Evolutionary conservation across 2,113 vertebrate species (phyloP), one percentile per base, ranked within the genome.

Genomic region (Helogale parvula): DNA sequence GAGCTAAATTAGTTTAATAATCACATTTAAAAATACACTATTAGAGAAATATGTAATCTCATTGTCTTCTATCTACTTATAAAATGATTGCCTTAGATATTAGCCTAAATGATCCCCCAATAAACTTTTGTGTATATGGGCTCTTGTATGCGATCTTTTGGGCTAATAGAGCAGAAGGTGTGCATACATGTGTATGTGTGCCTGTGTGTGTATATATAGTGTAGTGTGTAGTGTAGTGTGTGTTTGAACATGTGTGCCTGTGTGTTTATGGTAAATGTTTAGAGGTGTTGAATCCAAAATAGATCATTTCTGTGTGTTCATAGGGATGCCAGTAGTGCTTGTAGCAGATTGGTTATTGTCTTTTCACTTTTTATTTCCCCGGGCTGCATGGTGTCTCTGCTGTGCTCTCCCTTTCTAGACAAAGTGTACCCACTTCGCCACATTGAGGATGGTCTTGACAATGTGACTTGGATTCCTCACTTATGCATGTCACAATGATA

Each of bases 1-100:
- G 50, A 91, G 19, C 31, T 60, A 52, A 63, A 21, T 91, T 79
- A 54, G 85, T 69, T 54, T 79, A 52, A 45, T 85, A 85, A 69
- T 85, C 38, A 66, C 71, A 83, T 60, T 79, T 95, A 77, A 84
- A 45, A 89, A 23, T 57, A 15, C 16, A 45, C 23, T 60, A 69
- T 38, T 91, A 77, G 31, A 79, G 60, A 60, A 85, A 29, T 57
- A 45, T 17, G 35, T 38, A 79, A 72, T 50, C 68, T 77, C 31
- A n/a, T 85, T 86, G 79, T 90, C 27, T 95, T 86, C 31, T 25
- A 50, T 45, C 38, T 91, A 68, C 29, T 19, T 47, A 12, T 27
- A 80, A 68, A 80, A 79, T 69, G n/a, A 23, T 66, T 93, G 13
- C 33, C 71, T 80, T 80, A 23, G 13, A 47, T n/a, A 47, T 35